These are phyloP conservation scores for Paracanthobrama guichenoti DNA, from an alignment of 2,113 vertebrate genomes.

Conservation along the genomic window DNA sequence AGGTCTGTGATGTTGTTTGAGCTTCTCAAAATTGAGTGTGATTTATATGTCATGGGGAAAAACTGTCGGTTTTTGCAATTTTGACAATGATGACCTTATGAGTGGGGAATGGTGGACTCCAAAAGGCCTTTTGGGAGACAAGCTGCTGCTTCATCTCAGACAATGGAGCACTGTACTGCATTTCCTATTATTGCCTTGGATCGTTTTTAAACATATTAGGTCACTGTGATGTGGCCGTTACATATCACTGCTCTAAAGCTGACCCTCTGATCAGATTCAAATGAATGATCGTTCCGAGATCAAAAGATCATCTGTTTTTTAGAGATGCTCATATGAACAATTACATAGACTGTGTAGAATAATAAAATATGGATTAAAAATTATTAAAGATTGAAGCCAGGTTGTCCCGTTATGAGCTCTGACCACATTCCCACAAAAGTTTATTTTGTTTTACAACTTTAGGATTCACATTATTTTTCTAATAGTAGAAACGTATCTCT, in stretches of 20 bases:
- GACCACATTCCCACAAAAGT: not conserved
- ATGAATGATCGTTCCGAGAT: constrained; percentile 49
- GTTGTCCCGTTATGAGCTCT: not conserved
- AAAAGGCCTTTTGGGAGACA: constrained; percentile 66
- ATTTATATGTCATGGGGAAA: constrained; percentile 65
- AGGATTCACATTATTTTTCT: constrained; percentile 1
- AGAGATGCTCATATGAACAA: constrained; percentile 2
- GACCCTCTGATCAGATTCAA: constrained; percentile 32
- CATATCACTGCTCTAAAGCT: constrained; percentile 27
- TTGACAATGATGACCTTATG: constrained; percentile 68
- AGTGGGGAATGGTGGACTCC: constrained; percentile 67
- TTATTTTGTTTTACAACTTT: constrained; percentile 24
- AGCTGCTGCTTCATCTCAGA: constrained; percentile 67
- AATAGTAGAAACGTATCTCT: not conserved
- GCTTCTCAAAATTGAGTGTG: constrained; percentile 60
- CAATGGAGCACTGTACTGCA: constrained; percentile 62
- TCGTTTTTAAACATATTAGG: constrained; percentile 54
- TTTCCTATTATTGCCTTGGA: constrained; percentile 47
- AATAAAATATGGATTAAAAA: not conserved
- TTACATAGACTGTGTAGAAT: not conserved
- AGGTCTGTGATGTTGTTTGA: constrained; percentile 55
- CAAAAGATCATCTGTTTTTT: constrained; percentile 52
- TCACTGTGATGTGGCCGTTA: constrained; percentile 22
- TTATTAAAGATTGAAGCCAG: not conserved
- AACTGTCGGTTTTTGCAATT: constrained; percentile 67